Percentiles rank a stretch among this genome's conserved stretches.
These are phyloP conservation scores for Caenorhabditis sp. DNA, from an alignment of 2,888 invertebrate species.

Conservation along the genomic window DNA sequence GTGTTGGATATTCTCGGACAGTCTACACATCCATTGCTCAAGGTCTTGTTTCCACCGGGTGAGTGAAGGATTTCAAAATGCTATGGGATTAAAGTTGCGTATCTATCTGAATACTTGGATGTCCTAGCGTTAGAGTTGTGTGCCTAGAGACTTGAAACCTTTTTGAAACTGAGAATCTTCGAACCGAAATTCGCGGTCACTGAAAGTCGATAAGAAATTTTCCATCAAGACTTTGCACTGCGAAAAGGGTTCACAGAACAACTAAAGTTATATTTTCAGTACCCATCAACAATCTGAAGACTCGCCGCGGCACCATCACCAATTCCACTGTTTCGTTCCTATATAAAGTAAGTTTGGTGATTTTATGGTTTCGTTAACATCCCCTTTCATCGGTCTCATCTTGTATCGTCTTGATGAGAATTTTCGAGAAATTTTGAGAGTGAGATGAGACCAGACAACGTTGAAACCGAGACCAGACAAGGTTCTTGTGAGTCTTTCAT, in stretches of 20 bases:
- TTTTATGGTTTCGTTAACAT: no score
- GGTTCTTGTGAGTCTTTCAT: no score
- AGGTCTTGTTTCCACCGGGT: constrained; percentile 75
- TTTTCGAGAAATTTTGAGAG: no score
- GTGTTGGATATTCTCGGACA: constrained; percentile 82
- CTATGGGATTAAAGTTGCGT: no score
- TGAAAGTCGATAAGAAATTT: no score
- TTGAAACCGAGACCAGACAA: no score
- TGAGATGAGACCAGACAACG: no score
- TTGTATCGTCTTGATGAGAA: no score
- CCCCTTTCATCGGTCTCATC: neutral
- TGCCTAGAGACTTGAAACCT: neutral
- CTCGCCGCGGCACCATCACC: constrained; percentile 69
- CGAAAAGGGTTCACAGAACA: no score
- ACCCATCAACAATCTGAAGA: constrained; percentile 48
- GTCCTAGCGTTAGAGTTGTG: neutral
- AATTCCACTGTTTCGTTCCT: constrained; percentile 71
- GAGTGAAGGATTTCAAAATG: neutral
- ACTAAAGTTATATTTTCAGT: constrained; percentile 36
- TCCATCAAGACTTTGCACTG: no score
- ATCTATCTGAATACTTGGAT: no score
- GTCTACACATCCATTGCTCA: constrained; percentile 77
- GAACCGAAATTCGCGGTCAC: neutral
- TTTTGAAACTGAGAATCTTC: neutral
- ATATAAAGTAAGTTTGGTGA: constrained; percentile 59